A percentile compares a stretch with the other conserved stretches of the same genome.
Evolutionary conservation across 2,888 invertebrate species (phyloP).

Genomic region (Andrena fulva): DNA sequence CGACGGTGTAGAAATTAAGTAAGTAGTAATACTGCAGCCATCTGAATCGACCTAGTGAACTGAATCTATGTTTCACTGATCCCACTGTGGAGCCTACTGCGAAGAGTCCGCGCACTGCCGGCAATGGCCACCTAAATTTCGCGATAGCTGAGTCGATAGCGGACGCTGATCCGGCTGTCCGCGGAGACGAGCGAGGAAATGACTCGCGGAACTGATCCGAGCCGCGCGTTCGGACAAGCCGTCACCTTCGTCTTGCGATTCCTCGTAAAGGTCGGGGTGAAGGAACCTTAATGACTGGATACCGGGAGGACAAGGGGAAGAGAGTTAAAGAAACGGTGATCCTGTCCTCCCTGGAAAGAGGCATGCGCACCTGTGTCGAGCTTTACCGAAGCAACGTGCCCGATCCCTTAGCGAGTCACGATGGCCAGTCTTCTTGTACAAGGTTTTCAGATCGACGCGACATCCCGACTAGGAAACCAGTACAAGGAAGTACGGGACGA

Average conservation of each 20-base stretch:
- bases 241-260: conserved; percentile 57
- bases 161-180: background rate
- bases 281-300: conserved; percentile 71
- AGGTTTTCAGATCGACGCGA: conserved; percentile 73
- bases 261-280: conserved; percentile 66
- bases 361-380: conserved; percentile 71
- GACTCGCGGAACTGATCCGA: conserved; percentile 32
- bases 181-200: conserved; percentile 35
- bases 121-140: too few species aligned
- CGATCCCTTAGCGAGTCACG: conserved; percentile 74
- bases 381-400: conserved; percentile 70
- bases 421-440: conserved; percentile 70
- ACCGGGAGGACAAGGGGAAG: conserved; percentile 29
- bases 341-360: conserved; percentile 66
- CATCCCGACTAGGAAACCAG: conserved; percentile 77
- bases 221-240: conserved; percentile 38
- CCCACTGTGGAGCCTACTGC: too few species aligned
- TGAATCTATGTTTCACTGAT: too few species aligned
- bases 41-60: too few species aligned
- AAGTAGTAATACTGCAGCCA: too few species aligned
- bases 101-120: too few species aligned
- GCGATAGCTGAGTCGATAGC: too few species aligned
- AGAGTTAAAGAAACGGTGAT: conserved; percentile 72
- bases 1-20: too few species aligned
- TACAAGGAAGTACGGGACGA: conserved; percentile 70